A percentile compares a stretch with the other conserved stretches of the same genome.
Conservation (phyloP, 2,113 vertebrate species). For the Fulmarus glacialis region DNA sequence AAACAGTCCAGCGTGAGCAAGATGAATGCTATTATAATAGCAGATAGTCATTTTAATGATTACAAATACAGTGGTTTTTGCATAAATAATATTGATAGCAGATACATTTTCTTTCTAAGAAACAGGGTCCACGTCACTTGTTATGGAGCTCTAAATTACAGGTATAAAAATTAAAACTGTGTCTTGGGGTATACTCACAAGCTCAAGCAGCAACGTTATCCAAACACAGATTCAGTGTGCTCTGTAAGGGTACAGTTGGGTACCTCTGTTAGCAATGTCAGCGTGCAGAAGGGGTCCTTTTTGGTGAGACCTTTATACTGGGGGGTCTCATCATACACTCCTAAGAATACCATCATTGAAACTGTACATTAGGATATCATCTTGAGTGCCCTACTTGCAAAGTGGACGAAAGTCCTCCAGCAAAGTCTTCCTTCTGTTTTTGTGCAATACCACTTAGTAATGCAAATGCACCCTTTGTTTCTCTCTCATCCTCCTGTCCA, state of each 20-base stretch:
- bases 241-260: not conserved
- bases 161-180: not conserved
- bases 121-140: not conserved
- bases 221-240: not conserved
- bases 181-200: not conserved
- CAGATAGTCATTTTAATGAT: not conserved
- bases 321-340: not conserved
- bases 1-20: not conserved
- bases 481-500: not conserved
- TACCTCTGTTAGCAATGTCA: not conserved
- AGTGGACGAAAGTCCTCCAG: not conserved
- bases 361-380: not conserved
- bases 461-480: not conserved
- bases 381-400: not conserved
- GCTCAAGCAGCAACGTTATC: not conserved
- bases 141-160: not conserved
- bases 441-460: not conserved
- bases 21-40: not conserved
- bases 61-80: not conserved
- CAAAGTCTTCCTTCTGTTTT: not conserved
- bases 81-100: not conserved
- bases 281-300: not conserved
- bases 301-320: not conserved
- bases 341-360: not conserved
- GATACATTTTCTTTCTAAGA: not conserved